Evolutionary conservation across 2,797 vertebrate species (phyloP), one percentile per base, ranked within the genome.

Genomic region (Alfaro cultratus): DNA sequence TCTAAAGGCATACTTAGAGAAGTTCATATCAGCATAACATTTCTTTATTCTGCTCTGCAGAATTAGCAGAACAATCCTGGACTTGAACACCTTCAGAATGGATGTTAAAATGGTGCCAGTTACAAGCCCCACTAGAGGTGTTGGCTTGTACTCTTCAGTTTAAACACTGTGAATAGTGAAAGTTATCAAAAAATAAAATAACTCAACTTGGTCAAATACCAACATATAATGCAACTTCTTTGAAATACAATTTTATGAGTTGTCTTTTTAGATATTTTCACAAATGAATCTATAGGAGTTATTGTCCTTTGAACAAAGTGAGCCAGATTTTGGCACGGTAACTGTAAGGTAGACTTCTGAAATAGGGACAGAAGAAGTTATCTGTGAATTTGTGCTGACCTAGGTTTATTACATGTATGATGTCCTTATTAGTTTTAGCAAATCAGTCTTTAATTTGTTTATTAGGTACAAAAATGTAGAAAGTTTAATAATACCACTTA

Each of bases 111-210:
- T 90, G 87, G 89, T 91, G 88, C 91, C 87, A 92, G 89, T 85
- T 75, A 72, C 76, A 78, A 82, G 83, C 88, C 84, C 72, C 80
- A 78, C 85, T 57, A 79, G 83, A 76, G 87, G 84, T 91, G 89
- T 85, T 53, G 90, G 91, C 83, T 79, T 82, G 90, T 90, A 86
- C 87, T 90, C 90, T 94, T 93, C 82, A 81, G 88, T 92, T 93
- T 80, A 91, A 95, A 93, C 95, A 96, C 95, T 96, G 95, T 96
- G 95, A 96, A 95, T 91, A 93, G 84, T 90, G 39, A 90, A 68
- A 91, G 79, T 85, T 80, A 86, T 75, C 77, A 83, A 85, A 60
- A 62, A 85, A n/a, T n/a, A n/a, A 55, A 81, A 84, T 47, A 74
- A 83, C 18, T 82, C 77, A 74, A 77, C 74, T 81, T 88, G 89